These are phyloP conservation scores for Arion vulgaris DNA, from an alignment of 1,140 invertebrate genomes.

Conservation along the genomic window DNA sequence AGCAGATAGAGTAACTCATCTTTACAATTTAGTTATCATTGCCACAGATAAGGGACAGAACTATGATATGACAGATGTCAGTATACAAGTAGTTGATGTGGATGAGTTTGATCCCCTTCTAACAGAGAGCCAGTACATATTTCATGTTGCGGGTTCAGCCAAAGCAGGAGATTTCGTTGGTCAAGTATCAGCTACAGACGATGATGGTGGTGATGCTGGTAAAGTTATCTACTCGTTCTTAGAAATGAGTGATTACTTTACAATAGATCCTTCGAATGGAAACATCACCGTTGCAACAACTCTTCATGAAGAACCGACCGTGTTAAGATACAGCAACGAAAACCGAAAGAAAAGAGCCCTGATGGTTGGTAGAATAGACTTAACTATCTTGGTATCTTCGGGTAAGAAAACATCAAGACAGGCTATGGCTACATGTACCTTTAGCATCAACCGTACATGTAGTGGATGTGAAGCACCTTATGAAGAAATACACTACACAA, in stretches of 20 bases:
- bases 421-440: constrained; percentile 88
- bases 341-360: constrained; percentile 59
- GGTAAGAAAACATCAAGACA: constrained; percentile 88
- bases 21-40: constrained; percentile 86
- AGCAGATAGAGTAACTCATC: constrained; percentile 80
- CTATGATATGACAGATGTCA: constrained; percentile 82
- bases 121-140: constrained; percentile 85
- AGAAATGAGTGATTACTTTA: constrained; percentile 87
- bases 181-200: constrained; percentile 88
- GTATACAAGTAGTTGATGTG: constrained; percentile 88
- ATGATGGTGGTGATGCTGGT: constrained; percentile 92
- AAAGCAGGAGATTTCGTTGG: constrained; percentile 86
- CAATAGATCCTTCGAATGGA: constrained; percentile 91
- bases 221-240: constrained; percentile 84
- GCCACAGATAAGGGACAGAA: constrained; percentile 88
- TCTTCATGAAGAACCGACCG: constrained; percentile 74
- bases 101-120: constrained; percentile 96
- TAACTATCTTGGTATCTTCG: constrained; percentile 84
- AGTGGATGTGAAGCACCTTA: constrained; percentile 50
- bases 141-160: constrained; percentile 80
- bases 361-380: constrained; percentile 71
- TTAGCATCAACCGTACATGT: constrained; percentile 81
- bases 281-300: constrained; percentile 87
- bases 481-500: not conserved
- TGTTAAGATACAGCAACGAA: constrained; percentile 58